Evolutionary conservation across 2,113 vertebrate species (phyloP), one percentile per base, ranked within the genome.

Genomic region (Arvicanthis niloticus): DNA sequence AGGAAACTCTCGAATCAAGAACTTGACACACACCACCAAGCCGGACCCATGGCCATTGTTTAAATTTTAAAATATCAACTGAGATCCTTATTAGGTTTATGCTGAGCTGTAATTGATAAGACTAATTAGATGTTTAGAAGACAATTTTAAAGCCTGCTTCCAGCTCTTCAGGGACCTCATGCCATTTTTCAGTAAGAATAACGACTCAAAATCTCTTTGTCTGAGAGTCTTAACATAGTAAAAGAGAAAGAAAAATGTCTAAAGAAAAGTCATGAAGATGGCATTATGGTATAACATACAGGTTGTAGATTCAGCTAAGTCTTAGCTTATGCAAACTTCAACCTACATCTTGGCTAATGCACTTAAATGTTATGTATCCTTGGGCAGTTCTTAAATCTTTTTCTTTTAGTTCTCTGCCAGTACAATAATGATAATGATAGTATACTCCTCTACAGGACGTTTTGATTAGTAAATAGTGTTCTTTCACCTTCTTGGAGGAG

Each of bases 161-260:
- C 24, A 53, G 8, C 56, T 70, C 37, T 91, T 15, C 65, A 68
- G 21, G 21, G 48, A 5, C 16, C 9, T n/a, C 5, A 78, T n/a
- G 51, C 31, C 19, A 24, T 76, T 65, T 93, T 42, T 80, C 75
- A 78, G 4, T 45, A 88, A 86, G 24, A 93, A 89, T 7, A 31
- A 89, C 26, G 73, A 76, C 75, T 95, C 48, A 51, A 96, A 62
- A 68, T 93, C 65, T 48, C 48, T 58, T 40, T 80, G 29, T 67
- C 45, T 88, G 45, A 89, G 60, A 96, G 37, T 89, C 34, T 93
- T 73, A 86, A 84, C 91, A 2, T 45, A 91, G 56, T 37, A 76
- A n/a, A 84, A 77, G 75, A n/a, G 92, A 40, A 73, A 40, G 58
- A 34, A 45, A 17, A 16, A 86, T 51, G 65, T 92, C 31, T 76